Conservation (phyloP, 2,888 invertebrate species). For the Panzeria rudis region DNA sequence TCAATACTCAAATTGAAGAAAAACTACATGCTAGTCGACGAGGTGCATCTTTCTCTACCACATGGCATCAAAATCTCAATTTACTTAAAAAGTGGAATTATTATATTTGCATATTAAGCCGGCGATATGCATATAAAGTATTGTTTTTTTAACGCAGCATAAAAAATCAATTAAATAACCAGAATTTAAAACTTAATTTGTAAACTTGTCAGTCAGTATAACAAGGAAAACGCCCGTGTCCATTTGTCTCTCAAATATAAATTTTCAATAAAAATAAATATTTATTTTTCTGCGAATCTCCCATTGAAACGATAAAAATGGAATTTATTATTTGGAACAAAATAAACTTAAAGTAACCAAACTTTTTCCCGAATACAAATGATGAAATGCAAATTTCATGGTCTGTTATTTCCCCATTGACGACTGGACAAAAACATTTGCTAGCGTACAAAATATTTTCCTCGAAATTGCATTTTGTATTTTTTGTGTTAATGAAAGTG, state of each 20-base stretch:
- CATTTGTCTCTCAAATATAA: background rate
- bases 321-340: background rate
- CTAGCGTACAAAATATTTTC: background rate
- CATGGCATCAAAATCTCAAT: no score
- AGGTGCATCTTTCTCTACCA: no score
- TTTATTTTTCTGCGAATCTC: background rate
- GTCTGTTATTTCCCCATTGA: slow-evolving; percentile 26
- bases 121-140: no score
- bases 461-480: background rate
- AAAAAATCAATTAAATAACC: background rate
- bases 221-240: background rate
- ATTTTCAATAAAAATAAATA: background rate
- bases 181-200: background rate
- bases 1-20: no score
- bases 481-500: slow-evolving; percentile 35
- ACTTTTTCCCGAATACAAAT: background rate
- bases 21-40: no score
- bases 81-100: no score
- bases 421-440: background rate
- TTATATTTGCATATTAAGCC: no score
- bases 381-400: slow-evolving; percentile 31
- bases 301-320: background rate
- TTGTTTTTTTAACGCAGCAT: background rate
- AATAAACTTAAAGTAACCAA: background rate
- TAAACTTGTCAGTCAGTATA: background rate